Evolutionary conservation across 2,113 vertebrate species (phyloP).

Genomic region (Psittacula cyanocephala): DNA sequence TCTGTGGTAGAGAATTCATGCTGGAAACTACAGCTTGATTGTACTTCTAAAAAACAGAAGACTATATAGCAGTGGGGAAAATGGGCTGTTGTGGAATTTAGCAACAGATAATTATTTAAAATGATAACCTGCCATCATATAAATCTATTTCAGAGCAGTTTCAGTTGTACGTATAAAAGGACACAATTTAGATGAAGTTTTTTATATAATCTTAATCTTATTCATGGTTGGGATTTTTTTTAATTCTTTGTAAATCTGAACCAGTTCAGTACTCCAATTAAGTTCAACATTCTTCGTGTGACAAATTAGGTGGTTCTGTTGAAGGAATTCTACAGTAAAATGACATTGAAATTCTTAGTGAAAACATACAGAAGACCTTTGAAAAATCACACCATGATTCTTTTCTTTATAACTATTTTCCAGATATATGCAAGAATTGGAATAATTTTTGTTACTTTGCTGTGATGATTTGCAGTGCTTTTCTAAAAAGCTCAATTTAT

Average conservation of each 20-base stretch:
- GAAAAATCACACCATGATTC: background rate
- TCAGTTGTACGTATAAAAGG: background rate
- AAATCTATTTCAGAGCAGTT: background rate
- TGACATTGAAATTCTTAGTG: conserved; percentile 1
- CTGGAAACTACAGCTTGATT: background rate
- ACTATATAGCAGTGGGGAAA: background rate
- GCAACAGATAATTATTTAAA: background rate
- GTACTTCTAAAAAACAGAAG: background rate
- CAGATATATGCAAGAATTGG: background rate
- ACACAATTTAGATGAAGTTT: background rate
- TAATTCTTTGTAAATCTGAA: background rate
- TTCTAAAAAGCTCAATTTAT: background rate
- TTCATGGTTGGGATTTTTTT: background rate
- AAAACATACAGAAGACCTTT: background rate
- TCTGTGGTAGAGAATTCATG: background rate
- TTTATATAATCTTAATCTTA: background rate
- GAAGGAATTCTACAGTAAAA: background rate
- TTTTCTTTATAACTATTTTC: background rate
- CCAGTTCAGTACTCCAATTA: background rate
- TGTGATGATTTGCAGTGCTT: background rate
- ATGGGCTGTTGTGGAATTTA: background rate
- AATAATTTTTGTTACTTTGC: background rate
- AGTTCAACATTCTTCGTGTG: background rate
- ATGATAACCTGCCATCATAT: background rate
- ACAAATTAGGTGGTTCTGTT: background rate